Base-by-base conservation (phyloP, 2,888 invertebrate genomes). In the Acleris laterana region DNA sequence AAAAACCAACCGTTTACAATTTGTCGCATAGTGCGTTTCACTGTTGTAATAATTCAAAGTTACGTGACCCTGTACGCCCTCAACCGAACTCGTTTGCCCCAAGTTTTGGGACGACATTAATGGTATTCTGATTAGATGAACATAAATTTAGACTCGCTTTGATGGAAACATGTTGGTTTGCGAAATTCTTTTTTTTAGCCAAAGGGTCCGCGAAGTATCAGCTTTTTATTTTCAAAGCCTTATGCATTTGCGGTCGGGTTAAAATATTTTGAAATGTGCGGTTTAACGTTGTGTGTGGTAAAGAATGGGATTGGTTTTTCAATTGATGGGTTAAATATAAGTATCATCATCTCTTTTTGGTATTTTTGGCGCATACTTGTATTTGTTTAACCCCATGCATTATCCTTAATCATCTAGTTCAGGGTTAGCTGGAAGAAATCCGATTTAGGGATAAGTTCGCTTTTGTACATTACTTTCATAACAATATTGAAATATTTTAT, bases 121-220 rank as follows among this genome's bases (percentile, higher is more conserved):
- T 80, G 75, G 72, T 76, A 78, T 81, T 79, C 78, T 80, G 83
- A 86, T 87, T 88, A 84, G 81, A 77, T 74, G 77, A 81, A 78
- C 77, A 82, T 85, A 83, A 82, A 84, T 85, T 81, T 74, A 62
- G 69, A 69, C 63, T 71, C 70, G 62, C 74, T 77, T 74, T 78
- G 80, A 80, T 78, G 79, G 72, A 78, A 77, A 77, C 76, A 77
- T 73, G 75, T 74, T 73, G 71, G 71, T 50, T 53, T 50, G 61
- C 59, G 49, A 60, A 55, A 19, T 51, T 28, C 44, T 55, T 62
- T 73, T 32, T 68, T 69, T 57, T 55, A 44, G 68, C 67, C 69
- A 73, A 76, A 72, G 69, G 70, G 62, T 68, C 67, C 58, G 63
- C 28, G 56, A 72, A 38, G 58, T 57, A 62, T 62, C 38, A 25